These are phyloP conservation scores for Montipora efflorescens DNA, from an alignment of 64 coral and sea anemone species.

Conservation along the genomic window DNA sequence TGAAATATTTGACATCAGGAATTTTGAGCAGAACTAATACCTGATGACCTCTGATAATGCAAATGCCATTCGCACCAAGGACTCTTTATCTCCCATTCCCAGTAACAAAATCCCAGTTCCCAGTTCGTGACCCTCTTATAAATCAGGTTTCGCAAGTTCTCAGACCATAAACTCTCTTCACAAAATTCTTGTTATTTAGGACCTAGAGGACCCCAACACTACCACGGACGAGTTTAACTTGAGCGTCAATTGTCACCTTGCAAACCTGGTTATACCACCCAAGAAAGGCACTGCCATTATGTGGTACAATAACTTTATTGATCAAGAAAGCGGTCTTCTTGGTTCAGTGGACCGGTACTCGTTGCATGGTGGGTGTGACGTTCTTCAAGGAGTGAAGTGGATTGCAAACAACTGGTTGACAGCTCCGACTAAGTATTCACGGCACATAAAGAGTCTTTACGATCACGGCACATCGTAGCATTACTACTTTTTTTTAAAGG, in stretches of 20 bases:
- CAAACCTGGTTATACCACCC: conserved; percentile 63
- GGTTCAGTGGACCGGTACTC: conserved; percentile 64
- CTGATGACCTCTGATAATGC: too few relatives aligned
- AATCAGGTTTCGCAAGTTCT: neutral
- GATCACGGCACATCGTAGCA: neutral
- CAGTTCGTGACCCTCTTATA: too few relatives aligned
- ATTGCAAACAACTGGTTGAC: conserved; percentile 75
- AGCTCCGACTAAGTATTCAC: conserved; percentile 15
- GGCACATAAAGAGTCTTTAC: conserved; percentile 64
- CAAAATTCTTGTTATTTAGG: neutral
- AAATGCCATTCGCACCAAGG: too few relatives aligned
- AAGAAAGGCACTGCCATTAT: conserved; percentile 72
- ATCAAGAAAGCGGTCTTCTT: conserved; percentile 48
- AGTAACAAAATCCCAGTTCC: too few relatives aligned
- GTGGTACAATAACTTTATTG: conserved; percentile 76
- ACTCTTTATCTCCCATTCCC: too few relatives aligned
- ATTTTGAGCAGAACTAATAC: too few relatives aligned
- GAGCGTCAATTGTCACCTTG: conserved; percentile 66
- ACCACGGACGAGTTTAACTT: conserved; percentile 69
- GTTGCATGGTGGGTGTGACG: conserved; percentile 70
- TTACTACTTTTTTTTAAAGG: too few relatives aligned
- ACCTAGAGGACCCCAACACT: neutral
- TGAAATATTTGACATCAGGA: too few relatives aligned
- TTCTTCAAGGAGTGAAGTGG: conserved; percentile 75
- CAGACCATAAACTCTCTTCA: neutral